A percentile compares a stretch with the other conserved stretches of the same genome.
phyloP scores from a whole-genome alignment of 2,888 invertebrate species.

The Ethmia dodecea region DNA sequence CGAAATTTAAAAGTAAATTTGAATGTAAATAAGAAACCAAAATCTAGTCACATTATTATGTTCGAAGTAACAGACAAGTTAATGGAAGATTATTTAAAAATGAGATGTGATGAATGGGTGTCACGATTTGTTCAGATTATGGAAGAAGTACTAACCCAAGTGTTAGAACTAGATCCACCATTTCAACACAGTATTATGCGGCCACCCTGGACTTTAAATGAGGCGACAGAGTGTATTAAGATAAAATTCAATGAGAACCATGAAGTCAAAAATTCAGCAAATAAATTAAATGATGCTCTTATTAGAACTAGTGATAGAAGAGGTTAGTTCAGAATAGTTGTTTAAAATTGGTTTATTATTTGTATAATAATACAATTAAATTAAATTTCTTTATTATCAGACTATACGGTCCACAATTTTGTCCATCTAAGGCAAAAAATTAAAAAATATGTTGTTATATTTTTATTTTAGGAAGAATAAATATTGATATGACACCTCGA shows the following conservation, averaged over 20 bases:
- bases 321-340: no score
- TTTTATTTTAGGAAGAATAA: conserved; percentile 63
- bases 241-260: conserved; percentile 31
- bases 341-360: no score
- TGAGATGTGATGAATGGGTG: conserved; percentile 54
- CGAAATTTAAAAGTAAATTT: not conserved
- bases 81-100: conserved; percentile 45
- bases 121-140: conserved; percentile 59
- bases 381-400: no score
- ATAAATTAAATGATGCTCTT: no score
- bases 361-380: no score
- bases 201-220: conserved; percentile 53
- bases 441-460: no score
- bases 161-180: conserved; percentile 33
- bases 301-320: no score
- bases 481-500: conserved; percentile 56
- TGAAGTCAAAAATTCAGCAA: conserved; percentile 37
- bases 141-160: conserved; percentile 53
- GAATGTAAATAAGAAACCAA: conserved; percentile 23
- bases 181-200: conserved; percentile 30
- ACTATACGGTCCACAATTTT: no score
- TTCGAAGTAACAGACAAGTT: conserved; percentile 36
- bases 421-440: no score
- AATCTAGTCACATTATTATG: no score
- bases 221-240: conserved; percentile 48